Base-by-base conservation (phyloP, 2,888 invertebrate species). In the Drosophila setosimentum region DNA sequence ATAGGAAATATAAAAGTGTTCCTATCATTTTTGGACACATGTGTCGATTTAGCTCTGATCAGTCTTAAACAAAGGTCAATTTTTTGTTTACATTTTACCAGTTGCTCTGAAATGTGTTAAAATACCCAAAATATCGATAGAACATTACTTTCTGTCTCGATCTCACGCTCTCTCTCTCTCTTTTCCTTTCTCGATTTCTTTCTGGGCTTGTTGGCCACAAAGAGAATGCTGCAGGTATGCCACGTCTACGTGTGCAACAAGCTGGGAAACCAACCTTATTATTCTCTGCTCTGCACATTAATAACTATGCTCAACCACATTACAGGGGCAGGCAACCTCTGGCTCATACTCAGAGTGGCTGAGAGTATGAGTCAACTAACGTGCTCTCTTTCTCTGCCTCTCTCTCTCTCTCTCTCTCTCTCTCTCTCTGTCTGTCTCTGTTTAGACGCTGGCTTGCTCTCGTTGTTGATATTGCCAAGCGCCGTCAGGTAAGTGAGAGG, bases 401-500 rank as follows among this genome's bases (percentile, higher is more conserved):
- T 16, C 27, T n/a, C 54, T 16, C 27, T 18, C 24, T 45, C 1
- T 13, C 11, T 27, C 21, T 21, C n/a, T 21, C 42, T 4, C 4
- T 50, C 10, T 13, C 35, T 5, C 35, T 24, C 18, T 21, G 21
- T 8, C 16, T 18, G 3, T 27, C 5, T 35, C 6, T 24, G 1
- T 24, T 29, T 27, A 24, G 8, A 24, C 45, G 45, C 45, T 45
- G 21, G 13, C 27, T 16, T 49, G 48, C 49, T 16, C 27, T 27
- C 50, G 45, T 29, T 37, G 50, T 35, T 40, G 55, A 48, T 65
- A 37, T 40, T 32, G 40, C 33, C 27, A 50, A 57, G 37, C 45
- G 35, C 42, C 37, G 32, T 3, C 73, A 59, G 72, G 66, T 72
- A 72, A 72, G 37, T 42, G 66, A 73, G 72, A 42, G 73, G 49